These are phyloP conservation scores for Rachycentron canadum DNA, from an alignment of 2,797 vertebrate genomes.

Conservation along the genomic window DNA sequence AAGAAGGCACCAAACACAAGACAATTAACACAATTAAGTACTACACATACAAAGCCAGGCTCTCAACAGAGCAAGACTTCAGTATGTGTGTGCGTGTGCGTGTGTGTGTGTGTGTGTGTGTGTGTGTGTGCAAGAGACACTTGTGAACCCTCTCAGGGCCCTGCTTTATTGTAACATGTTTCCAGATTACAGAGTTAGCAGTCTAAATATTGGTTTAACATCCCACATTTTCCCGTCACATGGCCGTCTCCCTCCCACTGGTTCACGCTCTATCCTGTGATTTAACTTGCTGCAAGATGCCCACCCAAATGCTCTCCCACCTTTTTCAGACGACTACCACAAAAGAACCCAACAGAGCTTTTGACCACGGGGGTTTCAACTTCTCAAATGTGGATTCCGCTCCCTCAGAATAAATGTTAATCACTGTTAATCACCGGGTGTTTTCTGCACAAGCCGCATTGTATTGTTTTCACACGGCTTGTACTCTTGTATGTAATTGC, in stretches of 20 bases:
- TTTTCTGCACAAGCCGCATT: constrained; percentile 11
- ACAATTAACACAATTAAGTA: not conserved
- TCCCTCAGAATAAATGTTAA: constrained; percentile 16
- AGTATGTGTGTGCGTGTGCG: too few species aligned
- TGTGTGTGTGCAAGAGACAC: constrained; percentile 2
- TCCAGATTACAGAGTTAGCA: constrained; percentile 53
- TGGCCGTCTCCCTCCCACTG: constrained; percentile 53
- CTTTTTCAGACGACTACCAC: constrained; percentile 24
- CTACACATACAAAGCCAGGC: not conserved
- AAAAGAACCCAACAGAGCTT: constrained; percentile 25
- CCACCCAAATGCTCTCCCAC: constrained; percentile 46
- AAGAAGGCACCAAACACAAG: not conserved
- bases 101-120: constrained; percentile 1
- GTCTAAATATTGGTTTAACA: constrained; percentile 60
- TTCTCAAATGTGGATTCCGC: constrained; percentile 32
- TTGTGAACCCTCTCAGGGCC: constrained; percentile 9
- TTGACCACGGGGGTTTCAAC: not conserved
- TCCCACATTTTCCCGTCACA: constrained; percentile 50
- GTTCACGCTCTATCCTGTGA: constrained; percentile 57
- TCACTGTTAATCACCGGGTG: constrained; percentile 40
- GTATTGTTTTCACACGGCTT: constrained; percentile 16
- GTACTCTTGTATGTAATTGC: constrained; percentile 28
- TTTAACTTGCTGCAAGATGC: constrained; percentile 45
- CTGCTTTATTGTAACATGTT: constrained; percentile 19
- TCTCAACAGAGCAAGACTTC: not conserved